Percentiles rank a stretch among this genome's conserved stretches.
These are phyloP conservation scores for Epinephelus moara DNA, from an alignment of 2,113 vertebrate genomes.

Conservation along the genomic window DNA sequence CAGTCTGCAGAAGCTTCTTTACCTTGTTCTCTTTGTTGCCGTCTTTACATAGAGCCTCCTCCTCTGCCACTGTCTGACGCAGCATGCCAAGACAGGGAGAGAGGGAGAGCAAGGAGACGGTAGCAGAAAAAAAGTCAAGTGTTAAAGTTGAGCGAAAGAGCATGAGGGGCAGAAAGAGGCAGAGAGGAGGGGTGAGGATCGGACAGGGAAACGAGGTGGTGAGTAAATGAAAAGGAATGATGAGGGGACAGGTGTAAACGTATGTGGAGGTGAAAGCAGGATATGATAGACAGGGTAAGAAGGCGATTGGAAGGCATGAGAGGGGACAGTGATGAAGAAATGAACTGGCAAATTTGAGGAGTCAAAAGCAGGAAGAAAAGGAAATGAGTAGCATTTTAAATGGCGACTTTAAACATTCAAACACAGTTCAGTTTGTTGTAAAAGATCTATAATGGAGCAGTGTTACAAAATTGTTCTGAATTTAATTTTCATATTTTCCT, in stretches of 20 bases:
- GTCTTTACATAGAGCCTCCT: conserved; percentile 84
- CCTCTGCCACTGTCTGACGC: conserved; percentile 85
- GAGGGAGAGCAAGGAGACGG: conserved; percentile 18
- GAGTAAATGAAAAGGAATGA: neutral
- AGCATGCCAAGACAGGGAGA: conserved; percentile 53
- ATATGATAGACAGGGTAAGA: neutral
- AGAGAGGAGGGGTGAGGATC: neutral
- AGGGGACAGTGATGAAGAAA: neutral
- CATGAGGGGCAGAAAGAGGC: neutral
- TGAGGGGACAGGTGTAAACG: neutral
- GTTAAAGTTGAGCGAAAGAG: neutral
- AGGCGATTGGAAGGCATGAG: neutral
- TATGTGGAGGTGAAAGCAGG: neutral
- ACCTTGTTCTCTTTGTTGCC: conserved; percentile 87
- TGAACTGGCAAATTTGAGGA: neutral
- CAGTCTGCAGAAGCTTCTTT: conserved; percentile 45
- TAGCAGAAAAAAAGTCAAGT: neutral
- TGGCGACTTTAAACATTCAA: neutral
- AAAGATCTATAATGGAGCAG: neutral
- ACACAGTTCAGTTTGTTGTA: neutral
- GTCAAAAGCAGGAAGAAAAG: conserved; percentile 6
- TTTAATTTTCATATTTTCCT: no score
- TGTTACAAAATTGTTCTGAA: neutral
- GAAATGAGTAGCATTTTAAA: neutral
- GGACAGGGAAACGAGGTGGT: neutral